Base-by-base conservation (phyloP, 2,113 vertebrate species). In the Bufo bufo region DNA sequence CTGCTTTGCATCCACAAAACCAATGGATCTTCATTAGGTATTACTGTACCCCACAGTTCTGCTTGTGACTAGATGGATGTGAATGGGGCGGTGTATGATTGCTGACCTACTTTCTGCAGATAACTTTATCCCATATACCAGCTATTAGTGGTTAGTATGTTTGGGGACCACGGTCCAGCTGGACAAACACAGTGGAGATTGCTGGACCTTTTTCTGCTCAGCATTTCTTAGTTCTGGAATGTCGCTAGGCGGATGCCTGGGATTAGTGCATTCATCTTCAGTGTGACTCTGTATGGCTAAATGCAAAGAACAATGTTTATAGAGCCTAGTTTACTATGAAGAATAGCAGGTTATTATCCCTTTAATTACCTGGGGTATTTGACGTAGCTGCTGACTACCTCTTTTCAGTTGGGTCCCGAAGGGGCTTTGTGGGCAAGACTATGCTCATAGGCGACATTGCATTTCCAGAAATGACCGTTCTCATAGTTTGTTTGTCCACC, bases 141-240 rank as follows among this genome's bases (percentile, higher is more conserved):
- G 50, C 77, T 78, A 23, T 56, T 45, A 43, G 54, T 16, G 77
- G 19, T 12, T 16, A 80, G 77, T 59, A 80, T 56, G 56, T 59
- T 45, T 45, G 33, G 78, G 54, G 50, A 78, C 20, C 50, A 75
- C 10, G n/a, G 9, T 81, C 45, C 78, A 81, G 78, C 78, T 81
- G 78, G 56, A 81, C 78, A 81, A 81, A 81, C 77, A 79, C 23
- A 56, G 77, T 81, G 61, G 54, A 14, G 33, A 81, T 80, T 33
- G 50, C 77, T 23, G 0, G 13, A n/a, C 54, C 23, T 59, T 17
- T 12, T 59, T 80, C 19, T 4, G n/a, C 77, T 79, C 77, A 3
- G 77, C 77, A 79, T 45, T 58, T 5, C 12, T 80, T 1, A 59
- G 54, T 43, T 43, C 13, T 81, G 78, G 56, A 81, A 81, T 81